Evolutionary conservation across 1,140 invertebrate species (phyloP).

Genomic region (Diuraphis noxia): DNA sequence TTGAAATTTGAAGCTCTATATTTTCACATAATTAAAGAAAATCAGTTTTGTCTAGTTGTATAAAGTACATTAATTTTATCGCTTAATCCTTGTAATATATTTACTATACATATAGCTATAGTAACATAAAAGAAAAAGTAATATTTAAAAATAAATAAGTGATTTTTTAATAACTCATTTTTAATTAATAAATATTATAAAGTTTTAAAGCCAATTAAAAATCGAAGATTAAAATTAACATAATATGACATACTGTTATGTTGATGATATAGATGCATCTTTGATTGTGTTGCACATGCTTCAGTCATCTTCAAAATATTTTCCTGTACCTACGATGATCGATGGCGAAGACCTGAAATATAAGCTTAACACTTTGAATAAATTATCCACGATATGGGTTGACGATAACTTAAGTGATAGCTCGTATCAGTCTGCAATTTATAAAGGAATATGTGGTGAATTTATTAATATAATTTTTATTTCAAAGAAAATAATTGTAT

Average conservation of each 20-base stretch:
- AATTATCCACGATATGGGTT: neutral
- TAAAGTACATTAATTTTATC: no score
- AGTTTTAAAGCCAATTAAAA: neutral
- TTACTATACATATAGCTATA: neutral
- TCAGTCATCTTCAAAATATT: neutral
- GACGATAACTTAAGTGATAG: neutral
- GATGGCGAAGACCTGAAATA: neutral
- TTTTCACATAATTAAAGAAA: no score
- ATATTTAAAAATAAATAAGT: neutral
- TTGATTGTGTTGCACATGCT: neutral
- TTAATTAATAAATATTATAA: neutral
- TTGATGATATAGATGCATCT: neutral
- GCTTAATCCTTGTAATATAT: neutral
- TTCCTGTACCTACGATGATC: neutral
- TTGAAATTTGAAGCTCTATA: no score
- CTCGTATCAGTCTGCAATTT: slow-evolving; percentile 24
- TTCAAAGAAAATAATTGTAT: neutral
- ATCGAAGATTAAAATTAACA: neutral
- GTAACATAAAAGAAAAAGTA: neutral
- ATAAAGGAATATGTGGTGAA: slow-evolving; percentile 11
- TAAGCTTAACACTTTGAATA: neutral
- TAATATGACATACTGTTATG: neutral
- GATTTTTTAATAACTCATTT: neutral
- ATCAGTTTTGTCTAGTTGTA: no score
- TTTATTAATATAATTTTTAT: neutral